Conservation (phyloP, 2,797 vertebrate species). For the Amblyraja radiata region DNA sequence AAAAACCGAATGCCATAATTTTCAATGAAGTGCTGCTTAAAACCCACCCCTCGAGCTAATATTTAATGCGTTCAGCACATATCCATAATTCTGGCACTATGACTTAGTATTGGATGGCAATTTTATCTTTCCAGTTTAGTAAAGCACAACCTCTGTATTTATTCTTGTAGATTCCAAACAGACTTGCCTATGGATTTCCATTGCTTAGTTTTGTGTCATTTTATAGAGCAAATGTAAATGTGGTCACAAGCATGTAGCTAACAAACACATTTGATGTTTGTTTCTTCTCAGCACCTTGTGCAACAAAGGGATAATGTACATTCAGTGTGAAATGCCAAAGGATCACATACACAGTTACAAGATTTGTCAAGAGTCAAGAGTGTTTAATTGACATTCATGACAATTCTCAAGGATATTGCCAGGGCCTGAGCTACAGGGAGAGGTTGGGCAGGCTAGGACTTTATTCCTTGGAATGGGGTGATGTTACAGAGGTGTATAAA, state of each 20-base stretch:
- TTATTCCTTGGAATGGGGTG: too few species aligned
- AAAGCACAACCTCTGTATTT: neutral
- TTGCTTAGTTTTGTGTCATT: neutral
- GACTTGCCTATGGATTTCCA: neutral
- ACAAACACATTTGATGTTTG: neutral
- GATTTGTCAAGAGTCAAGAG: neutral
- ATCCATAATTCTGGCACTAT: neutral
- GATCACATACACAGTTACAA: neutral
- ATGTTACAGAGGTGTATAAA: too few species aligned
- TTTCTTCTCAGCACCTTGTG: neutral
- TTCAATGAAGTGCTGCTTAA: neutral
- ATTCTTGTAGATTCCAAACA: neutral
- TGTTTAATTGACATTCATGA: too few species aligned
- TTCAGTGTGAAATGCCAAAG: neutral
- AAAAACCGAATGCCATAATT: neutral
- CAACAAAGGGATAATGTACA: neutral
- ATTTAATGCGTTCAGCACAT: neutral
- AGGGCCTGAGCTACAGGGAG: too few species aligned
- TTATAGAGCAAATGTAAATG: neutral
- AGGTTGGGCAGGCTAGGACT: too few species aligned
- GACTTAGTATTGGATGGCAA: neutral
- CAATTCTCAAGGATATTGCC: too few species aligned
- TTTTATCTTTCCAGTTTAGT: neutral
- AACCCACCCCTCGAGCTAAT: neutral
- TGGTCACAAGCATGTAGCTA: neutral